phyloP scores from a whole-genome alignment of 2,113 vertebrate species.

The Pelecanoides urinatrix region DNA sequence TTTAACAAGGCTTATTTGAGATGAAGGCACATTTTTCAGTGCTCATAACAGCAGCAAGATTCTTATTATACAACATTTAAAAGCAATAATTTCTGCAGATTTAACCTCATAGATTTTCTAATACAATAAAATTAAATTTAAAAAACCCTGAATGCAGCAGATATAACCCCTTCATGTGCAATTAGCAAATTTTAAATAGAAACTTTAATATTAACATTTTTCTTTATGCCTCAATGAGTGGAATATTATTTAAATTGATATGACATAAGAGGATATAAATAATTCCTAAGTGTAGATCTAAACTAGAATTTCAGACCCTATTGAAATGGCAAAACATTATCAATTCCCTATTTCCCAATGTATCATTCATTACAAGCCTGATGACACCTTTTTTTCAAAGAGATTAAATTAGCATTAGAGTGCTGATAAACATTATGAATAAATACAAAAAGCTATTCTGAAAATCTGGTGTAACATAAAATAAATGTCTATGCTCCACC shows the following conservation, averaged over 20 bases:
- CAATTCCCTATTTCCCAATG: constrained; percentile 70
- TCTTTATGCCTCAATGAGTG: constrained; percentile 69
- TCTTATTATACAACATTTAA: constrained; percentile 75
- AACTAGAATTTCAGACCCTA: constrained; percentile 73
- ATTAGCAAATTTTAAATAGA: constrained; percentile 80
- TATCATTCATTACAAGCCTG: constrained; percentile 72
- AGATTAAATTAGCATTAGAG: constrained; percentile 70
- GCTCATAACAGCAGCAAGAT: constrained; percentile 53
- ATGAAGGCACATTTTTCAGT: constrained; percentile 54
- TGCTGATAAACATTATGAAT: constrained; percentile 75
- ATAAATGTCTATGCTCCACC: constrained; percentile 45
- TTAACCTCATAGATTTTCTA: constrained; percentile 74
- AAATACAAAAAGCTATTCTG: constrained; percentile 69
- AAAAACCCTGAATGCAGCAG: constrained; percentile 67
- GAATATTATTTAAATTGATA: constrained; percentile 81
- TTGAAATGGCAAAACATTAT: constrained; percentile 77
- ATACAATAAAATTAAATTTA: constrained; percentile 74
- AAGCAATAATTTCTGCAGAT: constrained; percentile 73
- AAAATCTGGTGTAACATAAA: constrained; percentile 62
- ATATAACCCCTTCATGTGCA: constrained; percentile 75
- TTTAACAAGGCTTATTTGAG: constrained; percentile 58
- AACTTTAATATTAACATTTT: constrained; percentile 79
- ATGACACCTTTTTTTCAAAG: constrained; percentile 67
- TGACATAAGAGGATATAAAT: constrained; percentile 81
- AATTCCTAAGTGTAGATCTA: constrained; percentile 78